Conservation (phyloP, 2,797 vertebrate genomes). For the Notoglanidium macrostoma region DNA sequence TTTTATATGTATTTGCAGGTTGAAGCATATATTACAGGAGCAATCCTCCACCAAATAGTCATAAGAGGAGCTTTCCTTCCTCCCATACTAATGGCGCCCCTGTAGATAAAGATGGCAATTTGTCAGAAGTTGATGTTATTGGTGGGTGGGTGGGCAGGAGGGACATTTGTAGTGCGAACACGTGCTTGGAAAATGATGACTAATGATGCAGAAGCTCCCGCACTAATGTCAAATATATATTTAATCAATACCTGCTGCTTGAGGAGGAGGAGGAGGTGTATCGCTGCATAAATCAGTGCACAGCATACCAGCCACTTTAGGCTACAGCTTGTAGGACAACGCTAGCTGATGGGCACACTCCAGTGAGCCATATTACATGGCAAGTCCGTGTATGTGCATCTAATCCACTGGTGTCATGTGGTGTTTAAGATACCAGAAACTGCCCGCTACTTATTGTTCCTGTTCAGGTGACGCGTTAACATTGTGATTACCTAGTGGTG, state of each 20-base stretch:
- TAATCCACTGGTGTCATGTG: constrained; percentile 13
- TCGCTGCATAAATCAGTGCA: constrained; percentile 55
- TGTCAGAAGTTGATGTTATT: constrained; percentile 35
- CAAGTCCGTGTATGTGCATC: background rate
- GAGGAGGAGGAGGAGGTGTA: constrained; percentile 31
- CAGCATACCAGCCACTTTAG: constrained; percentile 22
- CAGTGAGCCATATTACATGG: constrained; percentile 12
- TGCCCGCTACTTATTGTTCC: background rate
- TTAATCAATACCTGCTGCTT: constrained; percentile 55
- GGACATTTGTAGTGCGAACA: constrained; percentile 36
- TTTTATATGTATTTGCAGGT: background rate
- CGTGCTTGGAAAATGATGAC: constrained; percentile 54
- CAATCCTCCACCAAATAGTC: background rate
- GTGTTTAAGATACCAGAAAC: background rate
- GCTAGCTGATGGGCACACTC: constrained; percentile 21
- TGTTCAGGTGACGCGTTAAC: background rate
- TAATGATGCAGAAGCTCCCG: constrained; percentile 54
- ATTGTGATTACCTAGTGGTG: background rate
- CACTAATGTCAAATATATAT: constrained; percentile 57
- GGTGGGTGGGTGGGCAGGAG: background rate
- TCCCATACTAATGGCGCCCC: constrained; percentile 13
- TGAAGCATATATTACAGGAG: constrained; percentile 9
- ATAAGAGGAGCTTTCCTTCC: background rate
- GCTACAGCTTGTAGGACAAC: constrained; percentile 12
- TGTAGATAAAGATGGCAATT: constrained; percentile 45